phyloP scores from a whole-genome alignment of 2,113 vertebrate genomes.

The Coreoperca whiteheadi region DNA sequence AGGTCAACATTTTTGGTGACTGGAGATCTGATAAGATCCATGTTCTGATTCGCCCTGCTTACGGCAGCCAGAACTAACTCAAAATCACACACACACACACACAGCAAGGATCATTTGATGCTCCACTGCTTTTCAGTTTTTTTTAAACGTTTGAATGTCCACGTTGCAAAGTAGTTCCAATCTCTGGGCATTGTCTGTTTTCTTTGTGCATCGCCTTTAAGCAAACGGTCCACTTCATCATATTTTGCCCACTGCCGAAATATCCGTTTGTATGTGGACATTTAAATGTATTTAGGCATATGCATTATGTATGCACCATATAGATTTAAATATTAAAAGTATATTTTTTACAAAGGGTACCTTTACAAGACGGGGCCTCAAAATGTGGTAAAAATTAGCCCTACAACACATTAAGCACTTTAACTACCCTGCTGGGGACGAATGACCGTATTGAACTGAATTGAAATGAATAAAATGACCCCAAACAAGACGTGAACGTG shows the following conservation, averaged over 20 bases:
- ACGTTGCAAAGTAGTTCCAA: background rate
- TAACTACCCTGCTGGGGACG: background rate
- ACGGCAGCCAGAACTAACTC: background rate
- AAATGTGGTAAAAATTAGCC: background rate
- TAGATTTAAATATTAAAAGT: background rate
- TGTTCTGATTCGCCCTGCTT: background rate
- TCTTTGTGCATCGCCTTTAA: background rate
- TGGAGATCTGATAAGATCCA: background rate
- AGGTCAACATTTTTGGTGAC: too few relatives aligned
- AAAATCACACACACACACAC: background rate
- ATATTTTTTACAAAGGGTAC: background rate
- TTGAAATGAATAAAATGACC: background rate
- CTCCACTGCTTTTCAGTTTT: background rate
- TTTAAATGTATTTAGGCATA: background rate
- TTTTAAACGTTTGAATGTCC: background rate
- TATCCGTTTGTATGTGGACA: background rate
- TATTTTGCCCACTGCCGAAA: background rate
- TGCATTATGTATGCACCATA: background rate
- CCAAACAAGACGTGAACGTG: constrained; percentile 6
- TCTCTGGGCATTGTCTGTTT: background rate
- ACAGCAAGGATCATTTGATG: background rate
- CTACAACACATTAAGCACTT: too few relatives aligned
- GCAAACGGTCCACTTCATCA: too few relatives aligned
- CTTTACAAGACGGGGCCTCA: background rate
- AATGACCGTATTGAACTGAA: background rate